phyloP scores from a whole-genome alignment of 2,113 vertebrate species.

The Cochlearius cochlearius region DNA sequence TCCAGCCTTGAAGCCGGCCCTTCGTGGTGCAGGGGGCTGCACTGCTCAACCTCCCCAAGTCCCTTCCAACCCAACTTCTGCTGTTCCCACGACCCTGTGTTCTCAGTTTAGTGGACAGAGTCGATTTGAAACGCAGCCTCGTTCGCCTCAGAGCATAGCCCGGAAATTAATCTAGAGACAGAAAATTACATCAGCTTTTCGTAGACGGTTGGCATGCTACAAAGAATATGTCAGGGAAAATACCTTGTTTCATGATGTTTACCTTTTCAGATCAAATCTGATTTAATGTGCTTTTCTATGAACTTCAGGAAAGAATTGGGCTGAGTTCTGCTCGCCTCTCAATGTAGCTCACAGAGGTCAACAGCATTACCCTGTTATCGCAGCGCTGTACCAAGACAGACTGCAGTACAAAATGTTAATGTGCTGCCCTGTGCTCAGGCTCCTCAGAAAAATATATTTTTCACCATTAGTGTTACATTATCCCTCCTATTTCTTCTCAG shows the following conservation, averaged over 20 bases:
- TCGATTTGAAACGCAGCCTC: not conserved
- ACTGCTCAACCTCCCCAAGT: accelerated
- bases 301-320: not conserved
- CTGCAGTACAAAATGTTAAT: not conserved
- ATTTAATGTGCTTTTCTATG: not conserved
- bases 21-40: not conserved
- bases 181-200: not conserved
- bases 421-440: not conserved
- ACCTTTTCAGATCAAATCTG: not conserved
- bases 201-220: not conserved
- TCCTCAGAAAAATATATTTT: not conserved
- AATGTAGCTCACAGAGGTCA: not conserved
- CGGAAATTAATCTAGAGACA: not conserved
- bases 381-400: not conserved
- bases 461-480: not conserved
- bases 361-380: not conserved
- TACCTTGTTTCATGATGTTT: not conserved
- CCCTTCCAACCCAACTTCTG: not conserved
- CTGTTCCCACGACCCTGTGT: not conserved
- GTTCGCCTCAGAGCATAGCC: not conserved
- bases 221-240: not conserved
- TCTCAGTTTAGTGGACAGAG: not conserved
- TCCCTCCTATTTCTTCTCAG: not conserved
- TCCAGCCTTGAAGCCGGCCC: not conserved
- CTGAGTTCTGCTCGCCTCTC: not conserved